These are phyloP conservation scores for Pardosa pseudoannulata DNA, from an alignment of 2,888 invertebrate genomes.

Conservation along the genomic window DNA sequence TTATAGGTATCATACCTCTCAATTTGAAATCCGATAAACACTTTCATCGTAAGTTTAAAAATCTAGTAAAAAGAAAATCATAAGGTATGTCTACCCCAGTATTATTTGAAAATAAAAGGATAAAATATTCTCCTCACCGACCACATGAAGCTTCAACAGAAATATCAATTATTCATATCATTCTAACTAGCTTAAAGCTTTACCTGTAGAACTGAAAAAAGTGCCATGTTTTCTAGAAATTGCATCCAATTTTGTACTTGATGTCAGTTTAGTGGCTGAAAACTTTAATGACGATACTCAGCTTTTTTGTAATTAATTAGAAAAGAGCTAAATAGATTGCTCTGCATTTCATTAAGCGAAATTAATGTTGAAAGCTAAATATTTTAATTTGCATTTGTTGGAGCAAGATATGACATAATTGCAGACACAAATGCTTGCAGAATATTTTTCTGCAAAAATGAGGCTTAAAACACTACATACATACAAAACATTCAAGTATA, in stretches of 20 bases:
- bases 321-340: neutral
- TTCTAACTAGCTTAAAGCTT: neutral
- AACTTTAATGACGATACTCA: neutral
- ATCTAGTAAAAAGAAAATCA: too few species aligned
- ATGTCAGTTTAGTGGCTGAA: neutral
- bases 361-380: slow-evolving; percentile 12
- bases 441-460: neutral
- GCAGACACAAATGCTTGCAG: neutral
- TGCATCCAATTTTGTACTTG: neutral
- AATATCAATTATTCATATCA: neutral
- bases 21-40: too few species aligned
- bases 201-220: neutral
- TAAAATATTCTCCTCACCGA: too few species aligned
- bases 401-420: neutral
- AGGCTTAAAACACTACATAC: neutral
- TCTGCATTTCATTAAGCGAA: slow-evolving; percentile 2
- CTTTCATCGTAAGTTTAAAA: too few species aligned
- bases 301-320: slow-evolving; percentile 1
- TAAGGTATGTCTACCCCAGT: too few species aligned
- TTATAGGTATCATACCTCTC: too few species aligned
- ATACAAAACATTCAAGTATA: neutral
- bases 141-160: too few species aligned
- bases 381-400: neutral
- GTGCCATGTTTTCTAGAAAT: neutral
- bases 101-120: too few species aligned